phyloP scores from a whole-genome alignment of 2,113 vertebrate genomes.

The Scopus umbretta region DNA sequence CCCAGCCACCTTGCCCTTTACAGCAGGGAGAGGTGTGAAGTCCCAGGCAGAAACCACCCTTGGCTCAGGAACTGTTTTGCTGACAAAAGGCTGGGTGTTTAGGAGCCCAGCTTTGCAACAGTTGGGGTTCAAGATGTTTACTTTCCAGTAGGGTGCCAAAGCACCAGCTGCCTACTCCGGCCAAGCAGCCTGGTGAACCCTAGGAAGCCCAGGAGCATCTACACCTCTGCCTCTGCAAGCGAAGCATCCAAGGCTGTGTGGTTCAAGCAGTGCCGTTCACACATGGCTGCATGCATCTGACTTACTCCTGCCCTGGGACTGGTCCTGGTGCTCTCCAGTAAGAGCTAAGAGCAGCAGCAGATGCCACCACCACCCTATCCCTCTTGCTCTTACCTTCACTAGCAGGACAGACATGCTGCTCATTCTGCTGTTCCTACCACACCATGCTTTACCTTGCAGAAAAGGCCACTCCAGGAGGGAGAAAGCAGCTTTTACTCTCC shows the following conservation, averaged over 20 bases:
- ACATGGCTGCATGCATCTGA: fast-evolving
- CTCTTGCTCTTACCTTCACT: fast-evolving
- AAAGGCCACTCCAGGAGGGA: background rate
- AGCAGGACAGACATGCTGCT: fast-evolving
- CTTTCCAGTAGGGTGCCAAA: background rate
- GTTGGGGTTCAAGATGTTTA: background rate
- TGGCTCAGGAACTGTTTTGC: fast-evolving
- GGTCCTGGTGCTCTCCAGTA: background rate
- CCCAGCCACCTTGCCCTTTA: background rate
- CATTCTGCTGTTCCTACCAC: fast-evolving
- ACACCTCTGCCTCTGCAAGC: background rate
- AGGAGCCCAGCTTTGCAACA: background rate
- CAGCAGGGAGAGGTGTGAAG: background rate
- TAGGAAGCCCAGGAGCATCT: background rate
- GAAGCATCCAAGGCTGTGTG: fast-evolving
- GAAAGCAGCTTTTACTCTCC: background rate
- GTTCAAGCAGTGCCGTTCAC: background rate
- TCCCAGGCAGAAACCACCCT: background rate
- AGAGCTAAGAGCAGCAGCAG: background rate
- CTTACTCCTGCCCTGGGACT: fast-evolving
- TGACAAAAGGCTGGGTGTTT: background rate
- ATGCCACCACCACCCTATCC: fast-evolving
- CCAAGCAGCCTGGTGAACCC: background rate
- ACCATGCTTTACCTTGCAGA: fast-evolving
- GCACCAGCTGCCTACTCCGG: no score